phyloP scores from a whole-genome alignment of 2,797 vertebrate genomes.

The Hydrophis major region DNA sequence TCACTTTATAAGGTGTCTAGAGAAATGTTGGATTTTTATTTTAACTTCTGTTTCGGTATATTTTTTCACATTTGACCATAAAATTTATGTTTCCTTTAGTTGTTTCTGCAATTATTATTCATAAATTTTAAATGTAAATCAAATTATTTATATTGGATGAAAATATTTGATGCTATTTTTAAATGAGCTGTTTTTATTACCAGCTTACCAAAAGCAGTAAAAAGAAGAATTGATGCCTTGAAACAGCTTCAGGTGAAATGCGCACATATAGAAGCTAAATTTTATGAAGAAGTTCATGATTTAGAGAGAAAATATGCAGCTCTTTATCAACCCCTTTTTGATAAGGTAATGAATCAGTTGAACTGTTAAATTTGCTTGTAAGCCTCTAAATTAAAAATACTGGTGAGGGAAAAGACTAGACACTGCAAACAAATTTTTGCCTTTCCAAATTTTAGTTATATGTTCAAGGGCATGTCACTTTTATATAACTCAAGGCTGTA shows the following conservation, averaged over 20 bases:
- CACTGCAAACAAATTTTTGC: neutral
- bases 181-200: constrained; percentile 19
- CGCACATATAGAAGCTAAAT: constrained; percentile 94
- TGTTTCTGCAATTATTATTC: neutral
- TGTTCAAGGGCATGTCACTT: neutral
- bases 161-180: neutral
- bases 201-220: constrained; percentile 91
- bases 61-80: neutral
- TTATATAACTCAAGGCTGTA: neutral
- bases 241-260: constrained; percentile 95
- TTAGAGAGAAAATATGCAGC: constrained; percentile 94
- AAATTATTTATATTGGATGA: neutral
- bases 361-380: neutral
- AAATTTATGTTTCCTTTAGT: neutral
- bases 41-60: neutral
- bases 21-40: neutral
- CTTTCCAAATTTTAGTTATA: neutral
- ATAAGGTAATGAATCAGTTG: constrained; percentile 79
- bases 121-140: neutral
- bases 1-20: neutral
- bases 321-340: constrained; percentile 91
- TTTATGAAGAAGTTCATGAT: constrained; percentile 97
- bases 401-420: neutral
- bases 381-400: neutral
- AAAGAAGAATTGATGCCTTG: constrained; percentile 91